These are phyloP conservation scores for Lysiphlebus fabarum DNA, from an alignment of 1,140 invertebrate genomes.

Conservation along the genomic window DNA sequence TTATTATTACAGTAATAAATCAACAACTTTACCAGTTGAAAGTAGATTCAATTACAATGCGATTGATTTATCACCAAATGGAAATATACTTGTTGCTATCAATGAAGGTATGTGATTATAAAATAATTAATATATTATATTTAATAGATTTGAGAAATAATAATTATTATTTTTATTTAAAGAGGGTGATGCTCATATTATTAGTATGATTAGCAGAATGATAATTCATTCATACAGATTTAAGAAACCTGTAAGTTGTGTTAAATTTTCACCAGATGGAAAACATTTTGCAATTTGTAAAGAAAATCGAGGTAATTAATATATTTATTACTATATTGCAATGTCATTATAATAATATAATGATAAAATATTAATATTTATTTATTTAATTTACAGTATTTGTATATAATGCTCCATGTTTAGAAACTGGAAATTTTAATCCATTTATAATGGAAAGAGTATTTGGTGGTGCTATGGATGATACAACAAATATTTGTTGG, in stretches of 20 bases:
- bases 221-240: conserved; percentile 84
- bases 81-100: conserved; percentile 75
- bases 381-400: conserved; percentile 62
- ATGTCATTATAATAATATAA: conserved; percentile 16
- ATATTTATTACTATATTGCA: conserved; percentile 18
- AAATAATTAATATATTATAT: conserved; percentile 15
- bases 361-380: conserved; percentile 11
- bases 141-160: conserved; percentile 10
- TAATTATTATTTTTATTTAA: conserved; percentile 45
- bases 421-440: conserved; percentile 77
- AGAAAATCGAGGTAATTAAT: conserved; percentile 68
- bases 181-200: conserved; percentile 84
- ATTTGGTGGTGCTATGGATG: conserved; percentile 76
- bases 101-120: conserved; percentile 76
- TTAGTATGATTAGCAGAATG: conserved; percentile 81
- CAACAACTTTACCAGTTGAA: conserved; percentile 82
- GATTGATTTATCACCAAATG: conserved; percentile 86
- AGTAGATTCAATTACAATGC: conserved; percentile 80
- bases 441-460: conserved; percentile 83
- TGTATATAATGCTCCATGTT: conserved; percentile 81
- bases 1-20: conserved; percentile 76
- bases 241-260: conserved; percentile 67
- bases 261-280: conserved; percentile 93
- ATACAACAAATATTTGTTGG: conserved; percentile 86
- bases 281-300: conserved; percentile 87